Conservation (phyloP, 2,888 invertebrate species). For the Macaria liturata region DNA sequence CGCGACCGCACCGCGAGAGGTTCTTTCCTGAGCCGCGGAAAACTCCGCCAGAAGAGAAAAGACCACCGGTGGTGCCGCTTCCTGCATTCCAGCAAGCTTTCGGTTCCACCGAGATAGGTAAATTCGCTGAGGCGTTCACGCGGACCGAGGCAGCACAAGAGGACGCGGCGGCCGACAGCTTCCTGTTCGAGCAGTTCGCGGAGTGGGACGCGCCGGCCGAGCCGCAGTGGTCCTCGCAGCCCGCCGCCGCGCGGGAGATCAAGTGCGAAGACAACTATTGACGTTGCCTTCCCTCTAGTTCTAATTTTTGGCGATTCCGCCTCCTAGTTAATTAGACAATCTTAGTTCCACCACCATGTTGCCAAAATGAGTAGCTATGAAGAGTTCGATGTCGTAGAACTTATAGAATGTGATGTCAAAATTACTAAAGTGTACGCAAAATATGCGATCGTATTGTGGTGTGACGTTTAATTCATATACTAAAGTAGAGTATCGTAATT, state of each 20-base stretch:
- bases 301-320: constrained; percentile 66
- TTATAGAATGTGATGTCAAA: constrained; percentile 74
- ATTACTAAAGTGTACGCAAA: constrained; percentile 68
- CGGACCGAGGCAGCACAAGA: constrained; percentile 80
- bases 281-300: constrained; percentile 58
- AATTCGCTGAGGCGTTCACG: constrained; percentile 89
- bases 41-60: constrained; percentile 63
- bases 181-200: constrained; percentile 66
- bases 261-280: constrained; percentile 78
- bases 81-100: constrained; percentile 94
- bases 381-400: constrained; percentile 67
- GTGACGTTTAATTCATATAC: constrained; percentile 72
- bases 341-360: constrained; percentile 80
- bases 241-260: constrained; percentile 67
- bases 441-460: constrained; percentile 70
- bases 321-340: constrained; percentile 76
- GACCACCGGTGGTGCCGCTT: constrained; percentile 83
- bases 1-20: constrained; percentile 49
- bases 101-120: constrained; percentile 93
- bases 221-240: constrained; percentile 68
- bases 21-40: constrained; percentile 50
- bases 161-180: constrained; percentile 62
- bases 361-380: constrained; percentile 77
- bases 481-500: constrained; percentile 56
- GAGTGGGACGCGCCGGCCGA: constrained; percentile 73